Base-by-base conservation (phyloP, 92 coral and sea anemone species). In the Zoanthus gigantus region DNA sequence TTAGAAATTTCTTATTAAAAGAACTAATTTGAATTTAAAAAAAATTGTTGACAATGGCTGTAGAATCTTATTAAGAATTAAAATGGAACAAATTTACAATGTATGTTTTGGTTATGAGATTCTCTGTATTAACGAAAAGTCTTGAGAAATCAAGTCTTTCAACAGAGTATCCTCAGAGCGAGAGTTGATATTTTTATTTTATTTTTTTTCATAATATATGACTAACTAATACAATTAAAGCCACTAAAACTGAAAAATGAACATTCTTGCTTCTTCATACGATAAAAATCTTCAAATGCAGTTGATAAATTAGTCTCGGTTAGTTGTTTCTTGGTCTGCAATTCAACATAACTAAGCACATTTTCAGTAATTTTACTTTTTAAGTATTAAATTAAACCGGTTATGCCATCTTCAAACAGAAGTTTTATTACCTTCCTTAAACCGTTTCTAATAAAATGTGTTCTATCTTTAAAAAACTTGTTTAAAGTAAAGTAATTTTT, bases 21-120 rank as follows among this genome's bases (percentile, higher is more conserved):
- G 63, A 66, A 81, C 85, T 81, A 81, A 68, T 81, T 68, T 66
- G 85, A 81, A 81, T 81, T 81, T 30, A n/a, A 81, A 63, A 81
- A 45, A 66, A 9, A 60, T 11, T 63, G 4, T 50, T 48, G 45
- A 65, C 45, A 66, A 28, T 81, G 3, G 47, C 50, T 32, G 44
- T 44, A 30, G 57, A 66, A 81, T 68, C 45, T 31, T 65, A 45
- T 66, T 48, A 66, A 66, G 85, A 31, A 81, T 65, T 68, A 66
- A 81, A 6, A 11, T 15, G 47, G 58, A 71, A 45, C 65, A 7
- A 9, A 81, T 47, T 3, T 9, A 66, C 57, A 81, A 47, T 45
- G 75, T 28, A 69, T 81, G 74, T 65, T 46, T 81, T 42, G 58
- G 54, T 9, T 44, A 81, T 15, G 11, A 66, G 37, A 60, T 9